Base-by-base conservation (phyloP, 2,888 invertebrate genomes). In the Drosophila limbata region DNA sequence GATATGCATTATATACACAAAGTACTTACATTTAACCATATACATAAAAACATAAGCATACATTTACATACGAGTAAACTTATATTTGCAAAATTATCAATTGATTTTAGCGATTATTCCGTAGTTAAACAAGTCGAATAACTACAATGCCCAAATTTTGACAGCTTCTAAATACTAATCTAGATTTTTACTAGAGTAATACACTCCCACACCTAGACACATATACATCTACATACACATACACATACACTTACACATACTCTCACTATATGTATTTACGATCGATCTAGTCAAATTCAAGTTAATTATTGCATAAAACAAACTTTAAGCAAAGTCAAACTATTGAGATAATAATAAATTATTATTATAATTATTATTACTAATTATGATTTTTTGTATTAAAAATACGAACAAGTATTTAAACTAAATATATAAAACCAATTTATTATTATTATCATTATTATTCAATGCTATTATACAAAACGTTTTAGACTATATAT, bases 211-310 rank as follows among this genome's bases (percentile, higher is more conserved):
- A 42, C 21, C 42, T 45, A 53, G 13, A 48, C 52, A 50, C 60
- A 53, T 44, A 52, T 47, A 77, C 51, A 64, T 47, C 42, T 17
- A 21, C 25, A 47, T 19, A 42, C 48, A 60, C 45, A 68, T 40
- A 53, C 47, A 70, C 40, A 50, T 13, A 50, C 48, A 45, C 48
- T 47, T 51, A 56, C 50, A 64, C 55, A 74, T 57, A 57, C 40
- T 48, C 61, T 55, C 69, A 68, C 80, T 77, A 77, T 80, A 88
- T 85, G 77, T 84, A 86, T 84, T 88, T 79, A 77, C 81, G 77
- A 86, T 89, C 85, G 81, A 88, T 88, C 91, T 91, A 92, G 91
- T 92, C 91, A 92, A 92, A 92, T 91, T 91, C 90, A 91, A 91
- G 88, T 90, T 91, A 91, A 90, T 90, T 89, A 85, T 88, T 85